Evolutionary conservation across 2,797 vertebrate species (phyloP), one percentile per base, ranked within the genome.

Genomic region (Phrynocephalus forsythii): DNA sequence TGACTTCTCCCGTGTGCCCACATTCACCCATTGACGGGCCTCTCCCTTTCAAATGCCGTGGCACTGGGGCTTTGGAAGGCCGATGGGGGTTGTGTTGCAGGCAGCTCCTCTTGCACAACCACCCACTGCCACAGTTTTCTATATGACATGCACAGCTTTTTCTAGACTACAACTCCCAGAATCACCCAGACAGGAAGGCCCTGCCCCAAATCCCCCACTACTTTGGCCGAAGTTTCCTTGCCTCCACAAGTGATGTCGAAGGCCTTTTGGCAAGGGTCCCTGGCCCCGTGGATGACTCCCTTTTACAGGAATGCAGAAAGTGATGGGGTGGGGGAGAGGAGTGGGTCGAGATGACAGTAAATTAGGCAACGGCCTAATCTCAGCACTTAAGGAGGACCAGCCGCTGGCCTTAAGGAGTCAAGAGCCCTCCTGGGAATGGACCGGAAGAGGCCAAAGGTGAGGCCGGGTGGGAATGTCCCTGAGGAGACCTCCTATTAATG

Each of bases 401-500:
- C 60, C 1, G 6, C 13, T 13, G 48, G 38, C 38, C 38, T 44
- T 44, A 44, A 2, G 38, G 38, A 10, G 50, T 4, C 0, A 50
- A 67, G 16, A 56, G 82, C 56, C 18, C 81, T 87, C 60, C 78
- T 80, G 78, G 71, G 82, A 90, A 87, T 38, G 71, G 84, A 71
- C 77, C 50, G 22, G 67, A 87, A 68, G 24, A 69, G 83, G 78
- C 30, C 83, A 85, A 69, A 88, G 69, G 77, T 3, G 11, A 50
- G n/a, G 10, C 28, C 7, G 3, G 33, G 33, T 2, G 18, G 69
- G 50, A 28, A 79, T 18, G 15, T 10, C n/a, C n/a, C 52, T n/a
- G 63, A 84, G 52, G 76, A 18, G 82, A 50, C 13, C 4, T 18
- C 52, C 69, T 15, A 13, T 5, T 38, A 24, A 52, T 75, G 10